A percentile compares a stretch with the other conserved stretches of the same genome.
Evolutionary conservation across 92 coral and sea anemone species (phyloP).

Genomic region (Nematostella vectensis): DNA sequence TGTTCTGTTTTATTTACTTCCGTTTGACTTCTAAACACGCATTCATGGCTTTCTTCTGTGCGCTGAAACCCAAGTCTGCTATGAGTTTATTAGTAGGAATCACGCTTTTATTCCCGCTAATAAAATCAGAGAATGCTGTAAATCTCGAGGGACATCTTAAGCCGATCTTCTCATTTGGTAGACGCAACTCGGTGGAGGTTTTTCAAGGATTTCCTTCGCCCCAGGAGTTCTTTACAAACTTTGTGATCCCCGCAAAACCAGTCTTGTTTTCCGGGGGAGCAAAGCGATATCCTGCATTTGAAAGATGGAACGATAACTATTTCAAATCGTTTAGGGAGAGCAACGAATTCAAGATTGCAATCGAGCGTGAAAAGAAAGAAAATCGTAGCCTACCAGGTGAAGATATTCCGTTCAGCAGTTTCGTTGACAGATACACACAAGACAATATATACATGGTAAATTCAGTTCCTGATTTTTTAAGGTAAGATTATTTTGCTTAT

Average conservation of each 20-base stretch:
- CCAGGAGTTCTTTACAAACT: constrained; percentile 50
- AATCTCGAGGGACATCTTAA: constrained; percentile 59
- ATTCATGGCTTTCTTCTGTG: too few species aligned
- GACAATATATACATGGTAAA: constrained; percentile 77
- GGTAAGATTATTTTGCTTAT: constrained; percentile 21
- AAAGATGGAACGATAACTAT: constrained; percentile 72
- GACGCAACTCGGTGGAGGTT: constrained; percentile 23
- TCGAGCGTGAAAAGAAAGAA: constrained; percentile 80
- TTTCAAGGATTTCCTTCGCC: constrained; percentile 65
- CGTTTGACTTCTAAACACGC: too few species aligned
- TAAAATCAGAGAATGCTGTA: too few species aligned
- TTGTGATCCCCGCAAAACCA: constrained; percentile 56
- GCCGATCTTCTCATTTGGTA: constrained; percentile 64
- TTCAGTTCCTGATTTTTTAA: constrained; percentile 67
- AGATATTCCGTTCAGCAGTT: constrained; percentile 53
- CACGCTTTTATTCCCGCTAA: too few species aligned
- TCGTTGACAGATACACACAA: constrained; percentile 33
- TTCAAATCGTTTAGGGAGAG: constrained; percentile 69
- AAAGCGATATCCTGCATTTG: constrained; percentile 57
- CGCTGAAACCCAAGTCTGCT: too few species aligned
- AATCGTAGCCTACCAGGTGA: constrained; percentile 53
- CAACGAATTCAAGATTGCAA: constrained; percentile 39
- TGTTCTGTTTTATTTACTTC: too few species aligned
- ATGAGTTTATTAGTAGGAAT: too few species aligned
- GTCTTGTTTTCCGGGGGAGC: constrained; percentile 75